Conservation (phyloP, 2,888 invertebrate species). For the Apotomis capreana region DNA sequence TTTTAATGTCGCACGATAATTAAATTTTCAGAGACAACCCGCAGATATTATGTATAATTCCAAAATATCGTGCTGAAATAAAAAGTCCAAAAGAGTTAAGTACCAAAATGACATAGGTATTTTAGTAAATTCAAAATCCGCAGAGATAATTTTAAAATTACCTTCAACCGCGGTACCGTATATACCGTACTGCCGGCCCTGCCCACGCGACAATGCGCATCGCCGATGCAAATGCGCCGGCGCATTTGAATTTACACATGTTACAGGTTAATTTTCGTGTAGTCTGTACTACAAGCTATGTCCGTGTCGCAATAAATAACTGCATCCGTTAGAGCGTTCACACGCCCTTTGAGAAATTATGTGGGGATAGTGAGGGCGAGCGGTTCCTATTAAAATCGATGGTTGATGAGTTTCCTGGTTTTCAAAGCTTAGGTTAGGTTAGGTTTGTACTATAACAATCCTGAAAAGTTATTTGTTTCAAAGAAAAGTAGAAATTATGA, state of each 20-base stretch:
- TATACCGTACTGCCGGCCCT: conserved; percentile 15
- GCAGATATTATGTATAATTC: too few species aligned
- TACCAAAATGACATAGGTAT: too few species aligned
- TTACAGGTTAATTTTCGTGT: conserved; percentile 38
- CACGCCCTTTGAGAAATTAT: conserved; percentile 4
- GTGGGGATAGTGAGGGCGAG: not conserved
- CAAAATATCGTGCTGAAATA: too few species aligned
- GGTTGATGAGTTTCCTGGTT: conserved; percentile 9
- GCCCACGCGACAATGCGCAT: conserved; percentile 24
- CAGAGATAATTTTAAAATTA: too few species aligned
- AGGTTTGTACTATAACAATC: not conserved
- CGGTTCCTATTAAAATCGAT: conserved; percentile 22
- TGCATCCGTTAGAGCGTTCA: conserved; percentile 18
- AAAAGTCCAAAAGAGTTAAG: too few species aligned
- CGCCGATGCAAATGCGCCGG: conserved; percentile 36
- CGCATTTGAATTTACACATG: conserved; percentile 39
- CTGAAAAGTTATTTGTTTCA: too few species aligned
- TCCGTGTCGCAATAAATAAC: conserved; percentile 32
- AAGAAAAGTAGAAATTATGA: too few species aligned
- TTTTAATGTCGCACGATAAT: too few species aligned
- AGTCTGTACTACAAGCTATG: conserved; percentile 24
- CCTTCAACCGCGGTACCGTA: too few species aligned
- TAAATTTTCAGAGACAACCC: too few species aligned
- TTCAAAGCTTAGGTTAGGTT: too few species aligned
- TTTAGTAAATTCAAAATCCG: too few species aligned